Conservation (phyloP, 2,888 invertebrate species). For the Xylota sylvarum region DNA sequence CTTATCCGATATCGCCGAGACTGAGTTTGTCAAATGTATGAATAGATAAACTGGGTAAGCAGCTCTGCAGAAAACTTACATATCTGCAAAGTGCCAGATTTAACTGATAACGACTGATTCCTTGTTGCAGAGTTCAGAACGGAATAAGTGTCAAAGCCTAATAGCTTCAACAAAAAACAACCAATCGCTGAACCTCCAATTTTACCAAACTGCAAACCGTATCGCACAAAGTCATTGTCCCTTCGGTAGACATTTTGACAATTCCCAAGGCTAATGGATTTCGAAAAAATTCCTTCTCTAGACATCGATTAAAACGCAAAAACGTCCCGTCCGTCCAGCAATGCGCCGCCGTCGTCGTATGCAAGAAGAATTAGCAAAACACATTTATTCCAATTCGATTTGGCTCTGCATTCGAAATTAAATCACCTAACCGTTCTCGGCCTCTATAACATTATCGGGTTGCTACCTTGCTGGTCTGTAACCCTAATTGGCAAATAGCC, state of each 20-base stretch:
- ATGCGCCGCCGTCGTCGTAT: no score
- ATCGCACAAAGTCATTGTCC: constrained; percentile 6
- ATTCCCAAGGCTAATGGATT: not conserved
- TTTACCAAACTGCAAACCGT: no score
- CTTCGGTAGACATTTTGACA: not conserved
- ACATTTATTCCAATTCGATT: constrained; percentile 23
- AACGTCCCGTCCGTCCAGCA: not conserved
- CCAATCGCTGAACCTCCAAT: no score
- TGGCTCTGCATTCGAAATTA: constrained; percentile 26
- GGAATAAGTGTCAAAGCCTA: no score
- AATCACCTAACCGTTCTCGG: constrained; percentile 9
- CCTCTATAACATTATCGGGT: not conserved
- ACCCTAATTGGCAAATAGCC: constrained; percentile 61
- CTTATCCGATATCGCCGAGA: no score
- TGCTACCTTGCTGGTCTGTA: constrained; percentile 52
- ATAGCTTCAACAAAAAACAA: no score
- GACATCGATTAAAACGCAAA: constrained; percentile 29
- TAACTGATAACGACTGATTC: no score
- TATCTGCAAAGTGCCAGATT: no score
- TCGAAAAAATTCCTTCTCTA: not conserved
- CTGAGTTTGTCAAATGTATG: no score
- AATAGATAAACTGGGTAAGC: no score
- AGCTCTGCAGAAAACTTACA: no score
- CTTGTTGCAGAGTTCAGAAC: no score
- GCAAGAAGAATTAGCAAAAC: constrained; percentile 22